These are phyloP conservation scores for Tyrannus savana DNA, from an alignment of 2,113 vertebrate species.

Conservation along the genomic window DNA sequence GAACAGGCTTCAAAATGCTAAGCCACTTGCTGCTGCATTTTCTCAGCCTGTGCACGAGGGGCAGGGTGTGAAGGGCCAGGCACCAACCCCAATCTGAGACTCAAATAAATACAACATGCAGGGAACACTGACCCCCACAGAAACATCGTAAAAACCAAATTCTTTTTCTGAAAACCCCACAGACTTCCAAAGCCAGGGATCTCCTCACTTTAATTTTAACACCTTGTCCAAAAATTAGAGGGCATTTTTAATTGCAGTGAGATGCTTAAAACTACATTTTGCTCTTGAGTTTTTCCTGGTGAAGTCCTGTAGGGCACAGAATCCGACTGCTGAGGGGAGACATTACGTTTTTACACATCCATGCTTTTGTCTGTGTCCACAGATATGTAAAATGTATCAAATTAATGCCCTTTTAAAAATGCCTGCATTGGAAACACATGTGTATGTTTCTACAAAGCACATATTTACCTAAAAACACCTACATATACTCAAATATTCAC, in stretches of 20 bases:
- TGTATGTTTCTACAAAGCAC: neutral
- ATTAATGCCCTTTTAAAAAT: neutral
- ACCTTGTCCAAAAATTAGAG: neutral
- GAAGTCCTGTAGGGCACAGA: neutral
- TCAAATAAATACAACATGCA: conserved; percentile 26
- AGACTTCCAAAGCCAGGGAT: neutral
- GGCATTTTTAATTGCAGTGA: conserved; percentile 13
- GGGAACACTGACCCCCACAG: neutral
- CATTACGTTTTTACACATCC: neutral
- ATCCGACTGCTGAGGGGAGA: neutral
- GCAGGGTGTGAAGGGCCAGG: neutral
- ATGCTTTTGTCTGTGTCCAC: neutral
- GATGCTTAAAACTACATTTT: neutral
- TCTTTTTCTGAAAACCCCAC: neutral
- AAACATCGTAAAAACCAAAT: neutral
- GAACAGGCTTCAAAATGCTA: conserved; percentile 56
- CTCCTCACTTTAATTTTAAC: neutral
- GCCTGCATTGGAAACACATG: neutral
- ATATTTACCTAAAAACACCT: neutral
- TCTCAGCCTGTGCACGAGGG: conserved; percentile 32
- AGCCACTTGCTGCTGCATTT: conserved; percentile 35
- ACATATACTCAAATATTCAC: neutral
- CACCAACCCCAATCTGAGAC: neutral
- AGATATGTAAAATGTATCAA: neutral
- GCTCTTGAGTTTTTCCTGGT: neutral